phyloP scores from a whole-genome alignment of 2,797 vertebrate genomes.

The Lerista edwardsae region DNA sequence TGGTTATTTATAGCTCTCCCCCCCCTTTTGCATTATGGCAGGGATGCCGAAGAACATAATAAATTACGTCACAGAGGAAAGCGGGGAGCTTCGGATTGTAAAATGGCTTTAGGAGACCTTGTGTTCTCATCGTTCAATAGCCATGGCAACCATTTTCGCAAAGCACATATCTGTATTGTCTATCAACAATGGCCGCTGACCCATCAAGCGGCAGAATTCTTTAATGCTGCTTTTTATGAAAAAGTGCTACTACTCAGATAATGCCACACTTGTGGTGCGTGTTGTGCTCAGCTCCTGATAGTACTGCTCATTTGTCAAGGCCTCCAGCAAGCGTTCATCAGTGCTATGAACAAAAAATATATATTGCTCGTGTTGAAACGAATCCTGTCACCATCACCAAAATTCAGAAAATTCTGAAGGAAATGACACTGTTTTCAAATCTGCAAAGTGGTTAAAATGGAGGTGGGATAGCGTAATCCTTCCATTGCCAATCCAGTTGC shows the following conservation, averaged over 20 bases:
- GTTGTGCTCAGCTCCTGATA: background rate
- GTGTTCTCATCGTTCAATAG: constrained; percentile 50
- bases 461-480: background rate
- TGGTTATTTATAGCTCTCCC: constrained; percentile 68
- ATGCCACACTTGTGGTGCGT: background rate
- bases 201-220: constrained; percentile 16
- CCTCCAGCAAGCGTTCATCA: background rate
- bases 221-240: background rate
- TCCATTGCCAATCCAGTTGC: background rate
- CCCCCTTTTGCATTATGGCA: constrained; percentile 51
- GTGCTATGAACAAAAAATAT: background rate
- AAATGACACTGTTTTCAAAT: background rate
- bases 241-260: background rate
- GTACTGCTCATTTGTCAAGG: background rate
- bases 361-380: background rate
- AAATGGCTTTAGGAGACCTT: constrained; percentile 30
- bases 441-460: background rate
- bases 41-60: constrained; percentile 50
- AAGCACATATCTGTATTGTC: background rate
- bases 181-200: constrained; percentile 11
- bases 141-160: constrained; percentile 52
- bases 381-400: background rate
- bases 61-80: constrained; percentile 2
- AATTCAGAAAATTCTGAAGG: background rate
- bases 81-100: constrained; percentile 18